A percentile compares a stretch with the other conserved stretches of the same genome.
Evolutionary conservation across 2,797 vertebrate species (phyloP).

Genomic region (Eulemur albifrons): DNA sequence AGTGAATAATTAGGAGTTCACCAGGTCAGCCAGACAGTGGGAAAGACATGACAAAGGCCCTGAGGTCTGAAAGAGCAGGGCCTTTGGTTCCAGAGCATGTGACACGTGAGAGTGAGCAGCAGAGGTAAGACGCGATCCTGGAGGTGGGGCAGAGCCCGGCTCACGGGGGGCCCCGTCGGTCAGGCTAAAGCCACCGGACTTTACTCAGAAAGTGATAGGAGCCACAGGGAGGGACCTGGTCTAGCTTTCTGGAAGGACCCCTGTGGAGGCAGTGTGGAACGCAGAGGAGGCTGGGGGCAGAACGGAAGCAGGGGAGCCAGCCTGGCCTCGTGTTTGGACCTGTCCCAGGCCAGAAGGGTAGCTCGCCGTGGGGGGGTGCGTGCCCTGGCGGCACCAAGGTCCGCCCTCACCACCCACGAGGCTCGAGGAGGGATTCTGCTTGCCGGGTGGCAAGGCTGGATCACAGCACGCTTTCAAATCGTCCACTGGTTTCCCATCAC

Average conservation of each 20-base stretch:
- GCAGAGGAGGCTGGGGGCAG: background rate
- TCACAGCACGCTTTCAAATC: background rate
- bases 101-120: background rate
- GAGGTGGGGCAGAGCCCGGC: background rate
- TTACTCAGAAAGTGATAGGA: background rate
- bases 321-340: background rate
- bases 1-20: background rate
- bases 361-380: background rate
- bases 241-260: background rate
- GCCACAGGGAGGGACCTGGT: accelerated
- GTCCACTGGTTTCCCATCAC: background rate
- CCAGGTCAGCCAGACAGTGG: background rate
- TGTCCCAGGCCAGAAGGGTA: accelerated
- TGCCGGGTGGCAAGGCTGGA: no score
- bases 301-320: background rate
- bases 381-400: accelerated
- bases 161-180: background rate
- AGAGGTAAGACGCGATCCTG: background rate
- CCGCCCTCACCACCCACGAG: no score
- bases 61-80: background rate
- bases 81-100: background rate
- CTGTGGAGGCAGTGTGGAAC: background rate
- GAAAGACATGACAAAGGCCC: background rate
- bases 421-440: background rate
- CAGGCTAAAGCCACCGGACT: background rate